Base-by-base conservation (phyloP, 2,797 vertebrate species). In the Argentina silus region DNA sequence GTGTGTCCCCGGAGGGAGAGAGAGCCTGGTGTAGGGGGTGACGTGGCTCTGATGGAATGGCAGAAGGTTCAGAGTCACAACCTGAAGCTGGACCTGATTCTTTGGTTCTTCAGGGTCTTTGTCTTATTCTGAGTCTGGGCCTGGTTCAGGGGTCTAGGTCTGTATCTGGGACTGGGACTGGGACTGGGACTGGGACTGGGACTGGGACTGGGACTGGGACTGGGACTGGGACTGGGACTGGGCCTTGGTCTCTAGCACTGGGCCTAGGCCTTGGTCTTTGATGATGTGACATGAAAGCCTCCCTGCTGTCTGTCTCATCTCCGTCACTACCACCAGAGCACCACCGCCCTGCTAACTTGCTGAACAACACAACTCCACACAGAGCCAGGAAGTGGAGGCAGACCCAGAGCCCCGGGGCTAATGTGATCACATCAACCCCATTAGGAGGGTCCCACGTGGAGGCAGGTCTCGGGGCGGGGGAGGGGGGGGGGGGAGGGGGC, bases 401-500 rank as follows among this genome's bases (percentile, higher is more conserved):
- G 67, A 63, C 60, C 74, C 67, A 67, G 3, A 50, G 27, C 27
- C 27, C 62, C 56, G n/a, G 61, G 71, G 65, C 47, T 85, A 87
- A 85, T 80, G 69, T 59, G 78, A 87, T 84, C 83, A 80, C 80
- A 81, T 82, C 81, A 87, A 70, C 21, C 65, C 70, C 70, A 78
- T 87, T 80, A 87, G 68, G 4, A 75, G 77, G 69, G 65, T 21
- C 67, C 69, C 72, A 80, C 71, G 72, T 69, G 76, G 71, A 4
- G 27, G 27, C 27, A 36, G 27, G 27, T 4, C 27, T 36, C 27
- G 27, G 27, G 27, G 27, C 4, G 1, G 27, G 67, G 48, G 42
- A n/a, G 4, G 65, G 19, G 51, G 7, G 27, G 10, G 19, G 17
- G 5, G 23, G 21, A 12, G 12, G 21, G 15, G 48, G 74, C 73